Conservation (phyloP, 1,140 invertebrate species). For the Megathymus violae region DNA sequence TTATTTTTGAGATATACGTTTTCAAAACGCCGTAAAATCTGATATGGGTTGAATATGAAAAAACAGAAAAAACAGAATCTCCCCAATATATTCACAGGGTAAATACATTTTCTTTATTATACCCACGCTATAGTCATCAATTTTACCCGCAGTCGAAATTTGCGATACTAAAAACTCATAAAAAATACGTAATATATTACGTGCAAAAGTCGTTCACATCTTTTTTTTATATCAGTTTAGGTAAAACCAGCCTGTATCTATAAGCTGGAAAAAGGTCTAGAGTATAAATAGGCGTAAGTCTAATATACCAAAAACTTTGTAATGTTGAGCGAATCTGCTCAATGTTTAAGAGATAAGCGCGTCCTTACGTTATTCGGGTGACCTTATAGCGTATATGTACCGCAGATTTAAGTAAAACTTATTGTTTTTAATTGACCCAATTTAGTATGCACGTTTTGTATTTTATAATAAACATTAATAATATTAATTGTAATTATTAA, state of each 20-base stretch:
- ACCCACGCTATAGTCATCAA: not conserved
- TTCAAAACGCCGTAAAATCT: not conserved
- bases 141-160: slow-evolving; percentile 12
- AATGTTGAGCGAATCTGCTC: not conserved
- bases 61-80: not conserved
- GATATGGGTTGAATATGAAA: not conserved
- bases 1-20: not conserved
- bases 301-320: not conserved
- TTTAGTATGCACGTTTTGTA: no score
- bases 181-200: slow-evolving; percentile 13
- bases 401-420: no score
- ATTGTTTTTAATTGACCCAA: no score
- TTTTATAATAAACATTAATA: no score
- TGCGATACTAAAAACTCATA: slow-evolving; percentile 19
- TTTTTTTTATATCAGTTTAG: not conserved
- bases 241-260: not conserved
- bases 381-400: no score
- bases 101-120: slow-evolving; percentile 1
- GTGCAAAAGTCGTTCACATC: not conserved
- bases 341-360: slow-evolving; percentile 2
- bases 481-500: no score
- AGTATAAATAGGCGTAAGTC: slow-evolving; percentile 18
- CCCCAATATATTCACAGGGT: slow-evolving; percentile 4
- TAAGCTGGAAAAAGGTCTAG: slow-evolving; percentile 17
- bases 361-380: not conserved